Conservation (phyloP, 2,797 vertebrate genomes). For the Enteromius treurensis region DNA sequence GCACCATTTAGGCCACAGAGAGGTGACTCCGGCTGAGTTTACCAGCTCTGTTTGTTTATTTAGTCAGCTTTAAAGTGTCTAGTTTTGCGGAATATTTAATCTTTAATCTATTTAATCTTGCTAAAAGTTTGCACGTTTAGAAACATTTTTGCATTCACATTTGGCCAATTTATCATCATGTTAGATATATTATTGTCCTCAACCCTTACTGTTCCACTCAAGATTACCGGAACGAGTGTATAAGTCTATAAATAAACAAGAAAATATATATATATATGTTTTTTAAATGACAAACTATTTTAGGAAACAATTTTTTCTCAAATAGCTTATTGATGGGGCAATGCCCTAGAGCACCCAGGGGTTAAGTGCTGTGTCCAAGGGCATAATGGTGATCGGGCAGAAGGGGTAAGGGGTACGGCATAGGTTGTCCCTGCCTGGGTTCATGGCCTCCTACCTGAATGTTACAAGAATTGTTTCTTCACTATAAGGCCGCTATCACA, state of each 20-base stretch:
- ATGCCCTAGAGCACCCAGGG: neutral
- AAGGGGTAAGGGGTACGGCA: neutral
- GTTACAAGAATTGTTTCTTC: neutral
- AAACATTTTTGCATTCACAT: neutral
- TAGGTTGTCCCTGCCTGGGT: neutral
- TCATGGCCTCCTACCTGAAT: neutral
- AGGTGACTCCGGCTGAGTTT: slow-evolving; percentile 54
- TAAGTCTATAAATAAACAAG: neutral
- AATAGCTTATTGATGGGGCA: neutral
- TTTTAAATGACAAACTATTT: neutral
- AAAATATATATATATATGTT: neutral
- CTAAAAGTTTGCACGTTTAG: neutral
- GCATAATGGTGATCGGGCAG: neutral
- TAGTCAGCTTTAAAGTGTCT: neutral
- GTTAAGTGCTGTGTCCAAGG: slow-evolving; percentile 5
- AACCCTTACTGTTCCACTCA: neutral
- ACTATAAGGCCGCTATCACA: neutral
- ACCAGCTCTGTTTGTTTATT: slow-evolving; percentile 49
- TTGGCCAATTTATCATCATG: neutral
- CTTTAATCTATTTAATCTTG: neutral
- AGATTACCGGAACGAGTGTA: neutral
- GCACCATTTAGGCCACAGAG: slow-evolving; percentile 53
- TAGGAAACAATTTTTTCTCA: neutral
- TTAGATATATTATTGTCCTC: neutral
- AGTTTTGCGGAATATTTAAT: neutral